Conservation (phyloP, 2,888 invertebrate genomes). For the Leuctra nigra region DNA sequence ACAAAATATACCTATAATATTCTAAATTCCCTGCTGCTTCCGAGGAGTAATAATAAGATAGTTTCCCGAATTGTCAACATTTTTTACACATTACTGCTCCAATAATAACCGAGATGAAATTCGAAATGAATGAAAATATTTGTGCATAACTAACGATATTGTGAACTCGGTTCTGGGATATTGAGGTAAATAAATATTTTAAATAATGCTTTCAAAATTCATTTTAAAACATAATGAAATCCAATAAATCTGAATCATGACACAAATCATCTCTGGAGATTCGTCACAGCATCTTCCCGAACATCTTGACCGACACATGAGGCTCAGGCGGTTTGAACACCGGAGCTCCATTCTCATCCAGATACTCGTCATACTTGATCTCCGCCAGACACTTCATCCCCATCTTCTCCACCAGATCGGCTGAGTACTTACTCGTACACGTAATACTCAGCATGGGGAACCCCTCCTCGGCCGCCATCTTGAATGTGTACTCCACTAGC, state of each 20-base stretch:
- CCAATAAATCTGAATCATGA: background rate
- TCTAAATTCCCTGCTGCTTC: too few species aligned
- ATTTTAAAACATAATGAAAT: background rate
- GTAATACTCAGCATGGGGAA: background rate
- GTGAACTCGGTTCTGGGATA: too few species aligned
- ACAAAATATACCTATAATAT: too few species aligned
- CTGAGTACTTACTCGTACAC: slow-evolving; percentile 15
- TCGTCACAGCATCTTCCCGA: background rate
- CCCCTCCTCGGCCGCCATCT: background rate
- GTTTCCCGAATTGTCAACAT: too few species aligned
- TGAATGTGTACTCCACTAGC: slow-evolving; percentile 6
- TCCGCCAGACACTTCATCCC: slow-evolving; percentile 15
- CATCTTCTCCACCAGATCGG: background rate
- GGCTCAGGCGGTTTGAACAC: slow-evolving; percentile 12
- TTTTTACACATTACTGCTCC: too few species aligned
- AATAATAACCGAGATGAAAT: too few species aligned
- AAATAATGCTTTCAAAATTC: background rate
- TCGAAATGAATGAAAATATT: too few species aligned
- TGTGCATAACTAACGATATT: too few species aligned
- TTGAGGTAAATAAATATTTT: too few species aligned
- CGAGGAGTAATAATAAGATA: too few species aligned
- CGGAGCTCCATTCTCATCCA: slow-evolving; percentile 6
- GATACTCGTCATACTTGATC: slow-evolving; percentile 3
- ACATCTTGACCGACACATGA: slow-evolving; percentile 1
- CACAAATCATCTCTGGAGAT: background rate